Evolutionary conservation across 2,113 vertebrate species (phyloP), one percentile per base, ranked within the genome.

Genomic region (Dipodomys spectabilis): DNA sequence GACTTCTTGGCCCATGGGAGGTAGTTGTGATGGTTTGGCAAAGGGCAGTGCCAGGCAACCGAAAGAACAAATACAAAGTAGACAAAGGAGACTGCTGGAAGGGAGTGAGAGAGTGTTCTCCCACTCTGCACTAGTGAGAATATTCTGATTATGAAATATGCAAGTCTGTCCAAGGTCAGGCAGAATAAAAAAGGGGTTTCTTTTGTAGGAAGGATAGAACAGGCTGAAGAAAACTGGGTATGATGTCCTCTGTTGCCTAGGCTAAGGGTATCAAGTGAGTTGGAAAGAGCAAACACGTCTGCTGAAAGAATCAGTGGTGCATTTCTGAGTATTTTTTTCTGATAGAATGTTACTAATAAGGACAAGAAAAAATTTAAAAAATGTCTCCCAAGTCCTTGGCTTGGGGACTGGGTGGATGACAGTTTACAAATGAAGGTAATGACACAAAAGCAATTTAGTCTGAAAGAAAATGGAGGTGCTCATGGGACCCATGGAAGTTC

Each of bases 351-450:
- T 57, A 69, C n/a, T 39, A 8, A 22, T 64, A 83, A 84, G 49
- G 72, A 75, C 53, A 73, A 84, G 78, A 65, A 88, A 68, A 88
- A 84, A 39, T 6, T 91, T 49, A 68, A 71, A 93, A 60, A 53
- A 83, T 69, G 23, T 71, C 27, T 74, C 7, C 30, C 30, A 75
- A 35, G 13, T 84, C 77, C 90, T 35, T 84, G 60, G 30, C 44
- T 44, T 73, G 65, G 77, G 57, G 32, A 60, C 62, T 83, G 35
- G 67, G 8, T 74, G 78, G 82, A 22, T 53, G n/a, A 39, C 62
- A 6, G 27, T 35, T 39, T 79, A 32, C 23, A 35, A 75, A 57
- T 75, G 78, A 83, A 75, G 87, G 75, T 0, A 80, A 72, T 44
- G 72, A 35, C 27, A 16, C 4, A 78, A 67, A 62, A 62, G 16